Base-by-base conservation (phyloP, 2,113 vertebrate genomes). In the Monopterus albus region DNA sequence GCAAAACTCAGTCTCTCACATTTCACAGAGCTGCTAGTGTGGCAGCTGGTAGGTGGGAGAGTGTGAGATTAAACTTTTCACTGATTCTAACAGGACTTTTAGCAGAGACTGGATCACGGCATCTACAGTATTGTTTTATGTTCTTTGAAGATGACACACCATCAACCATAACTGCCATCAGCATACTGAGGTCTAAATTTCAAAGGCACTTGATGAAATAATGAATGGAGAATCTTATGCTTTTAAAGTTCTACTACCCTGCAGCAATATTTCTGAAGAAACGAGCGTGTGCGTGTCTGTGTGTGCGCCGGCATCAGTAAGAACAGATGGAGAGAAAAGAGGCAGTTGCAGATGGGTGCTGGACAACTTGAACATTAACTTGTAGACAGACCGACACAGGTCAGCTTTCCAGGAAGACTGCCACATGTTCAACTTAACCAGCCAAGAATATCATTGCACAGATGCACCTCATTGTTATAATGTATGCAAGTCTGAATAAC, bases 261-360 rank as follows among this genome's bases (percentile, higher is more conserved):
- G 65, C 49, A 57, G 74, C 12, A 40, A 36, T 45, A 43, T 35
- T 56, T 64, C 17, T 33, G 25, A 63, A 21, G 47, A 47, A 25
- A 39, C 52, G 5, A 18, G 38, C 28, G 11, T 13, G 26, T 26
- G 50, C 38, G 52, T 55, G 35, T 53, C 26, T 9, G 59, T 68
- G 52, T 39, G 57, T 45, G 43, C 62, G 59, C 39, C 55, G 3
- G 40, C 15, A 17, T 46, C 49, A 59, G 42, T 43, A 23, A 36
- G 6, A 60, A 82, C 87, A 90, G 89, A 90, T 92, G 87, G 81
- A 46, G 70, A 13, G 47, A 80, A 80, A 81, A 75, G 78, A 79
- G 79, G 78, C 74, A 72, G 70, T 62, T 82, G 58, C 77, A 84
- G 73, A 81, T 75, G 68, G 68, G 65, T 58, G 42, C 43, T 56